Base-by-base conservation (phyloP, 1,140 invertebrate species). In the Drosophila littoralis region DNA sequence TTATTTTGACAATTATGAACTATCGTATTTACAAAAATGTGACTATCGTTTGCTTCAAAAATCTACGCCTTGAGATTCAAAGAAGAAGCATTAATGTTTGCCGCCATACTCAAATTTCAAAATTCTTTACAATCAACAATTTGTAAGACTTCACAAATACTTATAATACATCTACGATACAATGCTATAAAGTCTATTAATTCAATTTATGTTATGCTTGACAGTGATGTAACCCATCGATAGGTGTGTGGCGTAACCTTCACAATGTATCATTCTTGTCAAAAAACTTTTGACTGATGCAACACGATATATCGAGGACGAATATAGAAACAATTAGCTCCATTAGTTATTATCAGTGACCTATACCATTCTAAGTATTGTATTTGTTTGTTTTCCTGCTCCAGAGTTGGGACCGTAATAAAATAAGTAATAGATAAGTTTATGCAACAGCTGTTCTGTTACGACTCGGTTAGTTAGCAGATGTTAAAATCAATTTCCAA, bases 31-130 rank as follows among this genome's bases (percentile, higher is more conserved):
- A 57, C 10, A 8, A 32, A 4, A 0, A 7, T 17, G 17, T 1
- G 5, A 43, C 54, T 43, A 43, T 57, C 38, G 38, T 28, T 13
- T 15, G 4, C 6, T 32, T 12, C 7, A 13, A n/a, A 2, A 35
- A 51, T 13, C 6, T 1, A 35, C 32, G n/a, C 35, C 50, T 35
- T 7, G 5, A 35, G 7, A 15, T 15, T 33, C 7, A 10, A 35
- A 60, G 42, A 46, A 48, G 58, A 46, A 60, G 40, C 42, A 59
- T 28, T 15, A 1, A 33, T 33, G 9, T 17, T 59, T 45, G 13
- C 57, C 42, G 57, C 42, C 13, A 59, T 15, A 7, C 9, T 12
- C 1, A 15, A 32, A 59, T 59, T 59, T 15, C 7, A 59, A 59
- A 45, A 10, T 50, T 32, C 0, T 0, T 6, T 7, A 51, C 1